These are phyloP conservation scores for Melanostoma mellinum DNA, from an alignment of 2,888 invertebrate species.

Conservation along the genomic window DNA sequence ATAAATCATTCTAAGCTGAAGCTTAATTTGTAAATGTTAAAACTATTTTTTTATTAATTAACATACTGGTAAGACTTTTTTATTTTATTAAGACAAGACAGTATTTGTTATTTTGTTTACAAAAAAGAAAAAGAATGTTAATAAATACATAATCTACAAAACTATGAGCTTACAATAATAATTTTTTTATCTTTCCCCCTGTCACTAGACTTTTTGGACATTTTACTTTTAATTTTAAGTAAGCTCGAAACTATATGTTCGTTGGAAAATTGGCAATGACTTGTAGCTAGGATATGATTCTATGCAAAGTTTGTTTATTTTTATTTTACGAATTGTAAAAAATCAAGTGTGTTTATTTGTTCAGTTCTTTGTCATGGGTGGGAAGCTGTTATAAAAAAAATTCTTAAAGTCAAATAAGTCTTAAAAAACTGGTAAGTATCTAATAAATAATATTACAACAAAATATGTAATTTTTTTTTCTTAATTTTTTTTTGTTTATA, in stretches of 20 bases:
- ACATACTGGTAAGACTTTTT: conserved; percentile 40
- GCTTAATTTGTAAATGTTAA: conserved; percentile 27
- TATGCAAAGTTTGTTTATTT: conserved; percentile 7
- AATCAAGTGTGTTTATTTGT: conserved; percentile 22
- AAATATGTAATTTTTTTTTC: not conserved
- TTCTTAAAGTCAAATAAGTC: conserved; percentile 13
- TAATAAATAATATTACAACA: conserved; percentile 22
- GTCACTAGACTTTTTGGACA: conserved; percentile 20
- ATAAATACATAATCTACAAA: conserved; percentile 73
- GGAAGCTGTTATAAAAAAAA: conserved; percentile 28
- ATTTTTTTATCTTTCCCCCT: not conserved
- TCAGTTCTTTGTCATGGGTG: conserved; percentile 69
- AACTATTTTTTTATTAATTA: conserved; percentile 16
- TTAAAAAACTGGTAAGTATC: conserved; percentile 38
- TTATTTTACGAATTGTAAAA: conserved; percentile 13
- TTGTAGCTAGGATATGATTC: conserved; percentile 65
- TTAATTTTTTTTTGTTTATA: conserved; percentile 16
- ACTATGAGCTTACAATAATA: conserved; percentile 37
- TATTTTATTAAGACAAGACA: conserved; percentile 60
- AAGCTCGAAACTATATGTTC: conserved; percentile 25
- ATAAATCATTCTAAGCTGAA: conserved; percentile 41
- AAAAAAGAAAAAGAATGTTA: conserved; percentile 28
- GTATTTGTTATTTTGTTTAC: conserved; percentile 62
- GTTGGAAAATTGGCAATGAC: conserved; percentile 69
- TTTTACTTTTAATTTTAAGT: conserved; percentile 16